Evolutionary conservation across 1,140 invertebrate genomes (phyloP).

Genomic region (Anthonomus grandis): DNA sequence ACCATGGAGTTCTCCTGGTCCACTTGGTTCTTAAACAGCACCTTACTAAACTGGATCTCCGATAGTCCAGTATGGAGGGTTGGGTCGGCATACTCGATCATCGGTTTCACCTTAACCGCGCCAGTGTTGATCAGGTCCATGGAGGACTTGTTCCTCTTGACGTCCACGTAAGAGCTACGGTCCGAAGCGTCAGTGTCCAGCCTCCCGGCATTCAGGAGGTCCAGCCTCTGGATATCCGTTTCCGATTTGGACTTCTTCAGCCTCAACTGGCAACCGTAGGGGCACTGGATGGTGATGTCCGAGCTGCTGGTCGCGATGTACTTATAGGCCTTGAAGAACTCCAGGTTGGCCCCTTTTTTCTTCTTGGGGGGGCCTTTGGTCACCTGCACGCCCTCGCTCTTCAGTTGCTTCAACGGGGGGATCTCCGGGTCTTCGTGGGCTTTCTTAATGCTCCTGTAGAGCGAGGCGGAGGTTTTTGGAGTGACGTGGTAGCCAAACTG

Average conservation of each 20-base stretch:
- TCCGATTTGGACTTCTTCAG: conserved; percentile 10
- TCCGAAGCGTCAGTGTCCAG: too few relatives aligned
- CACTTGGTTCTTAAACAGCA: conserved; percentile 11
- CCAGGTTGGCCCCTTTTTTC: neutral
- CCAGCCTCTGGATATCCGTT: neutral
- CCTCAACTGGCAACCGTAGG: conserved; percentile 5
- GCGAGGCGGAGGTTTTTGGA: too few relatives aligned
- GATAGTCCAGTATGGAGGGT: too few relatives aligned
- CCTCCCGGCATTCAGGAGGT: neutral
- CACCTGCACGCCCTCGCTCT: conserved; percentile 7
- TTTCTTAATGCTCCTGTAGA: too few relatives aligned
- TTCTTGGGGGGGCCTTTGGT: neutral
- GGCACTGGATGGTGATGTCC: conserved; percentile 3
- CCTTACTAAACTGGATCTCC: conserved; percentile 7
- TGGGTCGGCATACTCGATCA: too few relatives aligned
- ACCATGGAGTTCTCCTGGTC: neutral
- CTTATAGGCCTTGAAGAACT: conserved; percentile 5
- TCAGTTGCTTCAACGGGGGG: neutral
- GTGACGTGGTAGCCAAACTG: too few relatives aligned
- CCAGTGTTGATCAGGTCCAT: too few relatives aligned
- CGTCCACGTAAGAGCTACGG: neutral
- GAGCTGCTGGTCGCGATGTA: neutral
- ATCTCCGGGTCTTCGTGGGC: neutral
- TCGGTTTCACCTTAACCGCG: too few relatives aligned
- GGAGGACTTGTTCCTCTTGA: neutral